These are phyloP conservation scores for Eudemis profundana DNA, from an alignment of 2,888 invertebrate genomes.

Conservation along the genomic window DNA sequence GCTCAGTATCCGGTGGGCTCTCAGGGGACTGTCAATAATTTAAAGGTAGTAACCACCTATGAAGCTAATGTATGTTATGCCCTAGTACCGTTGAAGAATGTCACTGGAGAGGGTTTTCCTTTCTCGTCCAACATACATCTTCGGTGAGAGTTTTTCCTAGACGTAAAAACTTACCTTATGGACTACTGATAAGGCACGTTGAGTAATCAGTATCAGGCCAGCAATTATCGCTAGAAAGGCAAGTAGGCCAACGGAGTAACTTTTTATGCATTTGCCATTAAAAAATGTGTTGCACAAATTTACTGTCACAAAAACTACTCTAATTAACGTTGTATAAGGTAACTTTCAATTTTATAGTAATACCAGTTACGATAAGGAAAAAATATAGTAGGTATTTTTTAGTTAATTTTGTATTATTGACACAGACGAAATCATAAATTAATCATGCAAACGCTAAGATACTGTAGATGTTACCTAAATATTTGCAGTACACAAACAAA, in stretches of 20 bases:
- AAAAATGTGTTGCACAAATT: background rate
- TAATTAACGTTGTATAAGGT: no score
- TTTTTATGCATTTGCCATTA: background rate
- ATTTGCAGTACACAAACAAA: no score
- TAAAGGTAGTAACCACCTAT: background rate
- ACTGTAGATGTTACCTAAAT: no score
- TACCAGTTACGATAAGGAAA: no score
- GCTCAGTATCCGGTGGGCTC: slow-evolving; percentile 25
- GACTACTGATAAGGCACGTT: background rate
- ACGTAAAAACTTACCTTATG: background rate
- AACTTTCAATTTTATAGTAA: no score
- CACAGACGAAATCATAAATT: no score
- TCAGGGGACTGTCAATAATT: background rate
- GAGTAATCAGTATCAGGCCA: background rate
- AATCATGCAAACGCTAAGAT: no score
- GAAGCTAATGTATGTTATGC: background rate
- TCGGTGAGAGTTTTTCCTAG: background rate
- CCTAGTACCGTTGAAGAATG: background rate
- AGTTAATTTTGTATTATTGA: no score
- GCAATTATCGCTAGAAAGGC: background rate
- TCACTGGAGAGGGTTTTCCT: background rate
- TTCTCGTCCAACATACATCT: background rate
- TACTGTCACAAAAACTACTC: no score
- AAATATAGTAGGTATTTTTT: no score
- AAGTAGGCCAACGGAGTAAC: background rate